phyloP scores from a whole-genome alignment of 2,113 vertebrate genomes.

The Crotalus horridus region DNA sequence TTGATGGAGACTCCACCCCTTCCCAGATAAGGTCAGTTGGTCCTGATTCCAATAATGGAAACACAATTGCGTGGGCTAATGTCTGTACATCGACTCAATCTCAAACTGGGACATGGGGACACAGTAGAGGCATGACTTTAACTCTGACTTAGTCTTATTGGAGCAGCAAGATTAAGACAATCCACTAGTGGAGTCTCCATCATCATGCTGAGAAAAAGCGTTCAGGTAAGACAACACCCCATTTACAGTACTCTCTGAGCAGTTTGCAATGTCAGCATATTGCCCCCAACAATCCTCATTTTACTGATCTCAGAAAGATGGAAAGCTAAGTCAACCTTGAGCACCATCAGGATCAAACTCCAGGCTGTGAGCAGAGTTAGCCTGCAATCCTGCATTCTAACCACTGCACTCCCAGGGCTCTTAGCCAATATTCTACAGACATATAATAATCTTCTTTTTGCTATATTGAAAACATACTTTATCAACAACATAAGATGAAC shows the following conservation, averaged over 20 bases:
- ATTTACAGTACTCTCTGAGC: background rate
- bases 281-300: background rate
- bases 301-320: background rate
- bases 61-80: too few species aligned
- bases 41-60: too few species aligned
- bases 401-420: background rate
- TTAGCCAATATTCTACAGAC: background rate
- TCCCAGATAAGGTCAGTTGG: too few species aligned
- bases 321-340: background rate
- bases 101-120: too few species aligned
- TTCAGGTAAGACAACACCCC: too few species aligned
- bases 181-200: too few species aligned
- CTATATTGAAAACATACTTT: background rate
- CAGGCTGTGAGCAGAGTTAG: background rate
- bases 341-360: background rate
- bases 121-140: too few species aligned
- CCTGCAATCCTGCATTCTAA: background rate
- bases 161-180: too few species aligned
- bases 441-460: background rate
- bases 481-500: background rate
- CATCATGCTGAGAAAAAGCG: too few species aligned
- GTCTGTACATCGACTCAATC: too few species aligned
- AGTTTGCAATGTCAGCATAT: background rate
- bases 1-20: too few species aligned
- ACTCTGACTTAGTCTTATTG: too few species aligned